Base-by-base conservation (phyloP, 1,140 invertebrate genomes). In the Drosophila nannoptera region DNA sequence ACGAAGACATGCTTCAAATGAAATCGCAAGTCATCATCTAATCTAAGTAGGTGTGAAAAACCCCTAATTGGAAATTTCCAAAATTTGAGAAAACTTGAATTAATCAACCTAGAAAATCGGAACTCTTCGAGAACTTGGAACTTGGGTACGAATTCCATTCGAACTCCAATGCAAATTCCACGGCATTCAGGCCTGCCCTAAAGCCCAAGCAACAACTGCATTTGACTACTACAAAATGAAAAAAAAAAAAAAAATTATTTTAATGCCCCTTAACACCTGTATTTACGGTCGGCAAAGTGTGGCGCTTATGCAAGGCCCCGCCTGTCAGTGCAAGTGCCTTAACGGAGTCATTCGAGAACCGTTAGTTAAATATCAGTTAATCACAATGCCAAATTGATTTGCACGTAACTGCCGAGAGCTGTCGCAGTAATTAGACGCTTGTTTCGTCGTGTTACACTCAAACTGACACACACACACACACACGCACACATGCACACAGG, bases 351-450 rank as follows among this genome's bases (percentile, higher is more conserved):
- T 45, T 45, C 3, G 9, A 8, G 2, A 4, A 8, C 7, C n/a
- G 12, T n/a, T 9, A 31, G 29, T 42, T 42, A 14, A 0, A 43
- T 6, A 31, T 32, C 32, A 67, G 33, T 16, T 42, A 8, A 32
- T n/a, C 14, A n/a, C 22, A 40, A 16, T 9, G 46, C 55, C 54
- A 38, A 61, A 54, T n/a, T 61, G 65, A 31, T 36, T 56, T 59
- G 31, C 5, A 4, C 14, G 35, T 9, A 32, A 12, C 43, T 35
- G 29, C 36, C 45, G 43, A 46, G 64, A 77, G 36, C 35, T 36
- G 62, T 67, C 46, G 68, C 59, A 42, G 45, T 63, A 71, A 68
- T 75, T 68, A 49, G 52, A 16, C 60, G 65, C 63, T 66, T 76
- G 66, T 62, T 74, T 63, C 35, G 55, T 36, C 16, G n/a, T 35